Evolutionary conservation across 2,888 invertebrate genomes (phyloP).

Genomic region (Ptychoptera albimana): DNA sequence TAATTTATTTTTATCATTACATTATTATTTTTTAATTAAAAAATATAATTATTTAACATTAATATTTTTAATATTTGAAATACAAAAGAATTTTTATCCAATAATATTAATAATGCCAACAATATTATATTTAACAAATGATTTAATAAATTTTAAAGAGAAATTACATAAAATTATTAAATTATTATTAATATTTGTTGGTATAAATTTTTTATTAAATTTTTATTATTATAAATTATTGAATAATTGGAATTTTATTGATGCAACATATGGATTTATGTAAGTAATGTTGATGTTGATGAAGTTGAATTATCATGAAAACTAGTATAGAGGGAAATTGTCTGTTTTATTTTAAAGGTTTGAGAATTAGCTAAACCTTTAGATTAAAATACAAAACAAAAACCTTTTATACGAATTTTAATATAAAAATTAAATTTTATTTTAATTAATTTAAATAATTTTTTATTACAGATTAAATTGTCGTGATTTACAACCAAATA

Average conservation of each 20-base stretch:
- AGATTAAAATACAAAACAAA: too few species aligned
- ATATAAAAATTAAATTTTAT: neutral
- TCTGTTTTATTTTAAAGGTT: too few species aligned
- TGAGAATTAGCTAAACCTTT: too few species aligned
- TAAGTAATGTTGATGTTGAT: constrained; percentile 36
- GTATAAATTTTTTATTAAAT: constrained; percentile 39
- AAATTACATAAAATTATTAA: constrained; percentile 31
- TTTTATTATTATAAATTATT: too few species aligned
- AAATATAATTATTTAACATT: constrained; percentile 45
- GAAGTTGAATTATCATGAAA: neutral
- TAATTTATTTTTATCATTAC: constrained; percentile 62
- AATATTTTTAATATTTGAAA: constrained; percentile 55
- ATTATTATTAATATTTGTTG: constrained; percentile 37
- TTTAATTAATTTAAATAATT: neutral
- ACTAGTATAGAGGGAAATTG: too few species aligned
- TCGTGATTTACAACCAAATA: constrained; percentile 89
- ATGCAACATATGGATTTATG: constrained; percentile 70
- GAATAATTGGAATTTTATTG: constrained; percentile 43
- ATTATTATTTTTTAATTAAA: constrained; percentile 52
- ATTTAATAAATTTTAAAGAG: neutral
- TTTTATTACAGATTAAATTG: constrained; percentile 60
- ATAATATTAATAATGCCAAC: constrained; percentile 69
- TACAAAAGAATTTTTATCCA: constrained; percentile 73
- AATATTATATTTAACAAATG: constrained; percentile 33
- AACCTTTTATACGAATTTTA: too few species aligned